Base-by-base conservation (phyloP, 2,113 vertebrate species). In the Desmodus rotundus region DNA sequence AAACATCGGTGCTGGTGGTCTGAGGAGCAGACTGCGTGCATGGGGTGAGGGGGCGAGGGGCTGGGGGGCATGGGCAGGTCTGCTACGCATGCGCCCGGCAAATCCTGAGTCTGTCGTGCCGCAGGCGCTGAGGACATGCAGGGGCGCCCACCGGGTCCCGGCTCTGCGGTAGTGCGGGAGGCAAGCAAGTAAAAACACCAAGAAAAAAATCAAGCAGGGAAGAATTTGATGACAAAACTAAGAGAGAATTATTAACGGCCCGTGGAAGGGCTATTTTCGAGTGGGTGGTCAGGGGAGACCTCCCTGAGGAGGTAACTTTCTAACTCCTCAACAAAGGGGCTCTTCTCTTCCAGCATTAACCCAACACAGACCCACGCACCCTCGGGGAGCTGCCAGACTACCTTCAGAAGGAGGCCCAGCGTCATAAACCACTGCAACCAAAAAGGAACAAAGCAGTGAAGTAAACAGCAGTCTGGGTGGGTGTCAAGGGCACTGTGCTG, bases 1-100 rank as follows among this genome's bases (percentile, higher is more conserved):
- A 65, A 54, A 10, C 14, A 19, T 11, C 1, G 0, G 7, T 4
- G 22, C 38, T 7, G 65, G 73, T 15, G 31, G 38, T 10, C 0
- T 31, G 70, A 67, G 65, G 63, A 10, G 28, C 31, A 56, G 88
- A 58, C n/a, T 38, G 54, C 1, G 0, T 4, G 9, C 83, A 4
- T n/a, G n/a, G 31, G 50, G 16, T 1, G 50, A n/a, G 28, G n/a
- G 26, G n/a, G 16, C 8, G 3, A 28, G 47, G 43, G 38, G 19
- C 14, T 5, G 26, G 9, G 12, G 22, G 63, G 22, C 1, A 17
- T 4, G 0, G 0, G 14, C 7, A 1, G 13, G 31, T 8, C 76
- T 70, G 43, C 52, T 33, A 19, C 2, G 26, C 28, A 2, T n/a
- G 31, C 9, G 38, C 33, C 78, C 36, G 63, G 67, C 17, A 58